Evolutionary conservation across 92 coral and sea anemone genomes (phyloP), one percentile per base, ranked within the genome.

Genomic region (Siderastrea siderea): DNA sequence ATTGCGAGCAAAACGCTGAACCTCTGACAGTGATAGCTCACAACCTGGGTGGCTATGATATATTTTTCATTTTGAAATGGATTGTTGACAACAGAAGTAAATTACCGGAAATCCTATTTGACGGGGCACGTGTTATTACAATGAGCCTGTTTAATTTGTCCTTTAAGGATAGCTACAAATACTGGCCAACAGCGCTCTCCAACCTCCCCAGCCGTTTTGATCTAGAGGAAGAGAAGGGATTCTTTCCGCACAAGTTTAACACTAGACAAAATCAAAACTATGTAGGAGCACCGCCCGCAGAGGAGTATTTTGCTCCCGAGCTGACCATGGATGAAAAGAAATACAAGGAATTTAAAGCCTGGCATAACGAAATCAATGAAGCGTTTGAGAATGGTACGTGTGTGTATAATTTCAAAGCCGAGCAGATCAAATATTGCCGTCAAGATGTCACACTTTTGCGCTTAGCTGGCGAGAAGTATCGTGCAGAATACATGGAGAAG

Each of bases 201-300:
- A n/a, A 49, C 44, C 12, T 73, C 44, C 58, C 77, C 6, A 52
- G 60, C 38, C 45, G 44, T 49, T 73, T 73, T 73, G 57, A 16
- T 1, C 60, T 50, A 0, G 44, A 50, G 12, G 77, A 73, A 52
- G 61, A 51, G 46, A 73, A 73, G 44, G 77, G 77, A 6, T 73
- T 73, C 45, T 73, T 73, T 8, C 77, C 77, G 6, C 77, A 73
- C 77, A 73, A 51, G 15, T 73, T 73, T 2, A 73, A 73, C 60
- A 73, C 77, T 2, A 49, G 77, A 16, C 45, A 73, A 52, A 73
- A 73, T 73, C 77, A 73, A 52, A 50, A 16, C 43, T 73, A 73
- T 52, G 60, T 50, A 3, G 77, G 77, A 19, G 14, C 60, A 2
- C 60, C 60, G 7, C 77, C 77, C 13, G 14, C 77, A 16, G 77